Evolutionary conservation across 2,888 invertebrate genomes (phyloP), one percentile per base, ranked within the genome.

Genomic region (Dusona sp.): DNA sequence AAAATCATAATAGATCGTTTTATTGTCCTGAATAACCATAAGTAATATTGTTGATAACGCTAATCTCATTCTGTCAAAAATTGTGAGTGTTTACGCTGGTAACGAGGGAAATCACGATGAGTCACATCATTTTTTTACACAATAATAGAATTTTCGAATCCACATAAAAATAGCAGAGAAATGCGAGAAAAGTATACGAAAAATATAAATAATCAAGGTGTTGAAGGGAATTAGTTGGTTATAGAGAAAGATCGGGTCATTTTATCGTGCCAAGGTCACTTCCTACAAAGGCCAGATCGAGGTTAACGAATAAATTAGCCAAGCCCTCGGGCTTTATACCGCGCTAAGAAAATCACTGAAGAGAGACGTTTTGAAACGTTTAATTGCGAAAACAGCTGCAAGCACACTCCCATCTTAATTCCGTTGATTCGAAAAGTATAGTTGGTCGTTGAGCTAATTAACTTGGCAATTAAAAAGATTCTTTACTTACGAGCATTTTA

Each of bases 301-400:
- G 84, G 78, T 79, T 84, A 77, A 86, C 77, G 68, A 82, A 87
- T 84, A 65, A 74, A 86, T 77, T 33, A 67, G 72, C 57, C 19
- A 57, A 75, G 75, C 64, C 36, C 33, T n/a, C 68, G 36, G 7
- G 36, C 38, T 67, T 79, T 16, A 16, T 68, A 38, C 13, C 38
- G 25, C 48, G 13, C 19, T 11, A 45, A 61, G 36, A 61, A 73
- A 78, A 65, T 65, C 72, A 73, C 54, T 64, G 82, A 64, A 33
- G 45, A 33, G 13, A 9, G 3, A 54, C 6, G 54, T 3, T 1
- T 78, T 22, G 6, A 36, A 45, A 16, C 9, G 9, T 51, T 38
- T 25, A 68, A 75, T 64, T 42, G 11, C 19, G 25, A 68, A 75
- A 68, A 22, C 29, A 72, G 29, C 45, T 45, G 16, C 42, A 36